Evolutionary conservation across 2,797 vertebrate species (phyloP).

Genomic region (Naso thynnoides): DNA sequence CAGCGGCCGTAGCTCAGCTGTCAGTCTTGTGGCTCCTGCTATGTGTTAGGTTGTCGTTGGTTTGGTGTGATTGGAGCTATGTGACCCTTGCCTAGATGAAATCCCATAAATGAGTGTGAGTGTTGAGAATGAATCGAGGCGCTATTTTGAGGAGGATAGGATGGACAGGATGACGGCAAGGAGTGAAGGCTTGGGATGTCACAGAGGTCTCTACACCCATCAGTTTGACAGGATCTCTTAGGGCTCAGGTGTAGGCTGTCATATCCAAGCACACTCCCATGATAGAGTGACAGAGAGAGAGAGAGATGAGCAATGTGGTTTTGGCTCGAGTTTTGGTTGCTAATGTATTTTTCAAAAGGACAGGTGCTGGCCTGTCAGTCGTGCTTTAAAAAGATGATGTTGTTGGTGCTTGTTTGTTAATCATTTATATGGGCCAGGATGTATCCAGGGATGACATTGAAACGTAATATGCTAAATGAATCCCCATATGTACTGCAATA

Average conservation of each 20-base stretch:
- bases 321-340: constrained; percentile 35
- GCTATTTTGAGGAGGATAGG: constrained; percentile 69
- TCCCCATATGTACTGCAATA: constrained; percentile 48
- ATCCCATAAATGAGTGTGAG: constrained; percentile 59
- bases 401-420: constrained; percentile 60
- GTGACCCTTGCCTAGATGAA: constrained; percentile 52
- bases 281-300: constrained; percentile 10
- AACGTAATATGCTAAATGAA: constrained; percentile 54
- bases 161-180: constrained; percentile 25
- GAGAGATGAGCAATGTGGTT: constrained; percentile 43
- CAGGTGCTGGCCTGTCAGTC: constrained; percentile 57
- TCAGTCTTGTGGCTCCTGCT: constrained; percentile 37
- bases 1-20: constrained; percentile 36
- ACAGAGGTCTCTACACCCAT: constrained; percentile 58
- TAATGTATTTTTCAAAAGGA: constrained; percentile 64
- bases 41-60: constrained; percentile 64
- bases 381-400: constrained; percentile 56
- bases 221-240: constrained; percentile 68
- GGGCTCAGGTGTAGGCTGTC: constrained; percentile 49
- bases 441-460: constrained; percentile 59
- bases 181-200: constrained; percentile 58
- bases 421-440: constrained; percentile 58
- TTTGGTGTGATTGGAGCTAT: constrained; percentile 67
- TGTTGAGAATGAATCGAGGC: constrained; percentile 40
- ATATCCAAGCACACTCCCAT: constrained; percentile 35